phyloP scores from a whole-genome alignment of 2,888 invertebrate genomes.

The Lottia scabra region DNA sequence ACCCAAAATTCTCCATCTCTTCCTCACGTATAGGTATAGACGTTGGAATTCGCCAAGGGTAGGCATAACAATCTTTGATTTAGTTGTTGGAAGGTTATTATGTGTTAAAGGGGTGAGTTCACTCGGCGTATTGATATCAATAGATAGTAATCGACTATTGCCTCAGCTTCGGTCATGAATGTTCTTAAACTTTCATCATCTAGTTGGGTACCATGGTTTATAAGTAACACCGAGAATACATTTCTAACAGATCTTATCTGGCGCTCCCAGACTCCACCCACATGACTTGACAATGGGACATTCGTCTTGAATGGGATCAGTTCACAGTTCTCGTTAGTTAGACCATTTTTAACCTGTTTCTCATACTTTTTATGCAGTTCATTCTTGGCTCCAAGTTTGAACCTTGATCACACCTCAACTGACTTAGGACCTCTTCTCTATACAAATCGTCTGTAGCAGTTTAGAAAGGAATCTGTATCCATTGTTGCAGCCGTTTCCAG shows the following conservation, averaged over 20 bases:
- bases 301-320: slow-evolving; percentile 14
- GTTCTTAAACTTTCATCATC: slow-evolving; percentile 31
- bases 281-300: slow-evolving; percentile 10
- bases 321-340: neutral
- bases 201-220: neutral
- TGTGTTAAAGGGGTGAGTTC: slow-evolving; percentile 30
- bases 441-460: slow-evolving; percentile 13
- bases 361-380: neutral
- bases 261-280: slow-evolving; percentile 21
- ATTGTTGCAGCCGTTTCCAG: slow-evolving; percentile 46
- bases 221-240: slow-evolving; percentile 10
- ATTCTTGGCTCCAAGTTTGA: slow-evolving; percentile 32
- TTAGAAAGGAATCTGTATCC: slow-evolving; percentile 39
- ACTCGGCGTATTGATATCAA: slow-evolving; percentile 14
- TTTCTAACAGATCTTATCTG: slow-evolving; percentile 13
- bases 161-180: slow-evolving; percentile 31
- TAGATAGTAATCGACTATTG: slow-evolving; percentile 32
- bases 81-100: slow-evolving; percentile 20
- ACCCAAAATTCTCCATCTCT: slow-evolving; percentile 7
- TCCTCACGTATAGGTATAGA: slow-evolving; percentile 5
- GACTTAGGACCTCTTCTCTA: slow-evolving; percentile 31
- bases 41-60: neutral
- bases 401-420: slow-evolving; percentile 33
- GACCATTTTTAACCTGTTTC: neutral
- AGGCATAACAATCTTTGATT: slow-evolving; percentile 6